Conservation (phyloP, 2,113 vertebrate species). For the Pterophyllum scalare region DNA sequence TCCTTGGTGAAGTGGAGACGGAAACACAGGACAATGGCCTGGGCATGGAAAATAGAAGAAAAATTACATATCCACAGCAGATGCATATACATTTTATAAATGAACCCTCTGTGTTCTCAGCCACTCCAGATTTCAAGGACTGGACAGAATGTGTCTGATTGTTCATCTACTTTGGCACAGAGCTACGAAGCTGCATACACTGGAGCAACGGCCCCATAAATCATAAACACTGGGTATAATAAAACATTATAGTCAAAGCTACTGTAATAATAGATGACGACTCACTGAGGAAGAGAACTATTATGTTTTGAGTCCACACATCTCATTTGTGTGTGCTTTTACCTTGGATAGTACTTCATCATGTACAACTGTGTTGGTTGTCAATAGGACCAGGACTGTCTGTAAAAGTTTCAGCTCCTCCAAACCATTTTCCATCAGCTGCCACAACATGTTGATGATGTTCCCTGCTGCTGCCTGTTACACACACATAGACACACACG, state of each 20-base stretch:
- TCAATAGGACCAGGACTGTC: slow-evolving; percentile 96
- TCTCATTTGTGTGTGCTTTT: slow-evolving; percentile 18
- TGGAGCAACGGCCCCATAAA: background rate
- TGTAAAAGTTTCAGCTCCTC: slow-evolving; percentile 98
- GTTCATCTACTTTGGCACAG: background rate
- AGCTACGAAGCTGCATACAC: background rate
- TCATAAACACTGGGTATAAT: background rate
- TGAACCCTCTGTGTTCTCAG: background rate
- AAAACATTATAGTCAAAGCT: background rate
- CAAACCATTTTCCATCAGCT: slow-evolving; percentile 97
- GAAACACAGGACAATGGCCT: slow-evolving; percentile 99
- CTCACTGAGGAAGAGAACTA: background rate
- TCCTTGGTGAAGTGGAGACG: slow-evolving; percentile 99
- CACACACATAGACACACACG: slow-evolving; percentile 9
- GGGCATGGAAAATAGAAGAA: background rate
- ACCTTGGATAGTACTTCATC: slow-evolving; percentile 98
- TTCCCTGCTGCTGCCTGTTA: slow-evolving; percentile 95
- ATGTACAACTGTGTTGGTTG: slow-evolving; percentile 97
- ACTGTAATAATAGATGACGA: slow-evolving; percentile 8
- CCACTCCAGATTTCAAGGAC: background rate
- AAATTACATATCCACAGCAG: background rate
- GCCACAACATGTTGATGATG: slow-evolving; percentile 99
- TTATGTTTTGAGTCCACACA: no score
- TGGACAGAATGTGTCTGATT: background rate
- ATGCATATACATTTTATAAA: background rate